phyloP scores from a whole-genome alignment of 2,888 invertebrate species.

The Diogma glabrata region DNA sequence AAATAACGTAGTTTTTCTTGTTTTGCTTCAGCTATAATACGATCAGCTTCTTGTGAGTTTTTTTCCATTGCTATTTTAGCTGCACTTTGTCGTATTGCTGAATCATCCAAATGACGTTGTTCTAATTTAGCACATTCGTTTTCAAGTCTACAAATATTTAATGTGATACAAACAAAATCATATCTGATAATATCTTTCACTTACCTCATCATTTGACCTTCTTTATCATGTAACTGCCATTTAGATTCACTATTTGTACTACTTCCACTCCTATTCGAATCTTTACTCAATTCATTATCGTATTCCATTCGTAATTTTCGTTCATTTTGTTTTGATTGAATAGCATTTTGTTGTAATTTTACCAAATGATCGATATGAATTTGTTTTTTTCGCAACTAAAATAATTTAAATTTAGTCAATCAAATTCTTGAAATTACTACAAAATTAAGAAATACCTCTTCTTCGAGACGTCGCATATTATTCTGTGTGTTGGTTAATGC shows the following conservation, averaged over 20 bases:
- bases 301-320: slow-evolving; percentile 72
- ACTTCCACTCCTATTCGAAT: slow-evolving; percentile 28
- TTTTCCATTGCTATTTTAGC: slow-evolving; percentile 54
- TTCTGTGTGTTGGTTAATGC: slow-evolving; percentile 85
- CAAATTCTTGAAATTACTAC: too few species aligned
- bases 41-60: slow-evolving; percentile 54
- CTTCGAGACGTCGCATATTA: slow-evolving; percentile 76
- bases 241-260: slow-evolving; percentile 42
- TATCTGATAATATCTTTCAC: not conserved
- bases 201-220: slow-evolving; percentile 51
- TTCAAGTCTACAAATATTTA: slow-evolving; percentile 44
- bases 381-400: slow-evolving; percentile 64
- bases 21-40: slow-evolving; percentile 73
- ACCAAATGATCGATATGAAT: slow-evolving; percentile 74
- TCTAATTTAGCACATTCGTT: slow-evolving; percentile 41
- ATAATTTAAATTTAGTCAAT: slow-evolving; percentile 4
- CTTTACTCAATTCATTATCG: slow-evolving; percentile 57
- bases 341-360: slow-evolving; percentile 63
- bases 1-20: slow-evolving; percentile 78
- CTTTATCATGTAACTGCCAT: slow-evolving; percentile 51
- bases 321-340: slow-evolving; percentile 71
- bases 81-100: slow-evolving; percentile 64
- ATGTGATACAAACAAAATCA: not conserved
- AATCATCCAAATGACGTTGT: slow-evolving; percentile 72
- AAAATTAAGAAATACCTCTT: slow-evolving; percentile 47